Conservation (phyloP, 2,797 vertebrate genomes). For the Erithacus rubecula region DNA sequence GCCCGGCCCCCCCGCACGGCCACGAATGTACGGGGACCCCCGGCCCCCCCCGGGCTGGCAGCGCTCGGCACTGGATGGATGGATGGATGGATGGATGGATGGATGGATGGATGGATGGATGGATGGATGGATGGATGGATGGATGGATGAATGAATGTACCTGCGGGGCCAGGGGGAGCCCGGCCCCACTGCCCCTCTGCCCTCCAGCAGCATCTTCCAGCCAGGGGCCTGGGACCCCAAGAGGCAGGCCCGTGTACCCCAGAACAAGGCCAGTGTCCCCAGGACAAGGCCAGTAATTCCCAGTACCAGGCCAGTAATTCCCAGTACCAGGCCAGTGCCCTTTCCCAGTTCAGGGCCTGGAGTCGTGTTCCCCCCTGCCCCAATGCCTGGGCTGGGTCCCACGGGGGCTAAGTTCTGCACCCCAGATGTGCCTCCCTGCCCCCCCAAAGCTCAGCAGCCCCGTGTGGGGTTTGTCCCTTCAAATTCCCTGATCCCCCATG, state of each 20-base stretch:
- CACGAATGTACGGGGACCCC: slow-evolving; percentile 18
- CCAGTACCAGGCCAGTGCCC: neutral
- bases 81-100: neutral
- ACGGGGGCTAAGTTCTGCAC: neutral
- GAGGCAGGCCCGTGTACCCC: neutral
- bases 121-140: neutral
- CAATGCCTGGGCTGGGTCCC: neutral
- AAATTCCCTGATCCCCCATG: fast-evolving
- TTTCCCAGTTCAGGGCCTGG: neutral
- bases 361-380: neutral
- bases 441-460: neutral
- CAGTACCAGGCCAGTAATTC: neutral
- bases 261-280: neutral
- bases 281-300: neutral
- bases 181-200: neutral
- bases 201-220: neutral
- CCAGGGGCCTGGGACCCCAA: neutral
- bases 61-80: neutral
- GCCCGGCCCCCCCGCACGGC: neutral
- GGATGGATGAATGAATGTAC: neutral
- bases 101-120: neutral
- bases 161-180: neutral
- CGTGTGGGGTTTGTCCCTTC: neutral
- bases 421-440: neutral
- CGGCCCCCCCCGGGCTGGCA: neutral